These are phyloP conservation scores for Drosophila pruinosa DNA, from an alignment of 1,140 invertebrate species.

Conservation along the genomic window DNA sequence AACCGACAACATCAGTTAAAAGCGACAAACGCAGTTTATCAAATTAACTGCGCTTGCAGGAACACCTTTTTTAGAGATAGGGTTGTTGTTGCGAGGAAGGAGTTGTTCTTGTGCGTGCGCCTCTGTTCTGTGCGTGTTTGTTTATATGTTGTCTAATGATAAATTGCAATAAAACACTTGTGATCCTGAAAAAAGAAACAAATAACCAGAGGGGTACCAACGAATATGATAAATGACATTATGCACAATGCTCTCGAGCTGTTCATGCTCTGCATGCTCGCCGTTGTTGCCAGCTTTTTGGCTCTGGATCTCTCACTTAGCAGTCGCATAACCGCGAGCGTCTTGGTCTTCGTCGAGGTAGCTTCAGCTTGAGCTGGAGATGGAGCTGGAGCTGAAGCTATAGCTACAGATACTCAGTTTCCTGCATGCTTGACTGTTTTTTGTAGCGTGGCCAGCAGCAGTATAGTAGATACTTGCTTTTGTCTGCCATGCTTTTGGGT, in stretches of 20 bases:
- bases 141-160: constrained; percentile 67
- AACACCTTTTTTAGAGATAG: constrained; percentile 22
- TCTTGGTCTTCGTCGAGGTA: constrained; percentile 28
- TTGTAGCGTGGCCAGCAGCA: constrained; percentile 1
- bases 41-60: constrained; percentile 65
- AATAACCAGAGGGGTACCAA: constrained; percentile 27
- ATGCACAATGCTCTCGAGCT: constrained; percentile 54
- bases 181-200: constrained; percentile 55
- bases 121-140: constrained; percentile 17
- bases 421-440: constrained; percentile 27
- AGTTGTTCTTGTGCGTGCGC: constrained; percentile 63
- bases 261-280: not conserved
- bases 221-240: constrained; percentile 74
- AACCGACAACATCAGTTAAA: constrained; percentile 62
- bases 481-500: constrained; percentile 48
- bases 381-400: not conserved
- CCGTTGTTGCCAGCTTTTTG: constrained; percentile 52
- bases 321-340: constrained; percentile 67
- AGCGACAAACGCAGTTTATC: constrained; percentile 71
- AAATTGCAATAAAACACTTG: constrained; percentile 78
- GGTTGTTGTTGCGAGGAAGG: constrained; percentile 23
- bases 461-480: constrained; percentile 20
- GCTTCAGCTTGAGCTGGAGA: no score
- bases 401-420: constrained; percentile 29
- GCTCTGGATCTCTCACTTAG: constrained; percentile 54